Percentiles rank a stretch among this genome's conserved stretches.
These are phyloP conservation scores for Cheilosia urbana DNA, from an alignment of 2,888 invertebrate genomes.

Conservation along the genomic window DNA sequence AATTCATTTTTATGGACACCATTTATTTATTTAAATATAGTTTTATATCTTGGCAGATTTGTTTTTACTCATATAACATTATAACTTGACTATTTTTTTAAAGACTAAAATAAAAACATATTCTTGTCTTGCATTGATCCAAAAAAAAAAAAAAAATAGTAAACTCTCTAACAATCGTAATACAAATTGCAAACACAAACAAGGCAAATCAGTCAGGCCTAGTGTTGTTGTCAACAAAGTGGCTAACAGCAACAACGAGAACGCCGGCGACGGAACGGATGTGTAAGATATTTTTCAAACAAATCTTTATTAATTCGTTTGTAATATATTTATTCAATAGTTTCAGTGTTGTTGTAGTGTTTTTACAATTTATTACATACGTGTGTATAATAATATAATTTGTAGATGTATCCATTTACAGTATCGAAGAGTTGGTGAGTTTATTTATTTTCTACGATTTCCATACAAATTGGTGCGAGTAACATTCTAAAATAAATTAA, in stretches of 20 bases:
- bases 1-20: background rate
- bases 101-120: conserved; percentile 26
- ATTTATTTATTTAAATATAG: conserved; percentile 25
- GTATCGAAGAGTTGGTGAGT: conserved; percentile 28
- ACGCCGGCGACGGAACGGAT: background rate
- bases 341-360: conserved; percentile 15
- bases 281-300: background rate
- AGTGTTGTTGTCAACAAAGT: conserved; percentile 1
- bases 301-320: background rate
- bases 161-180: conserved; percentile 25
- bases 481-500: conserved; percentile 52
- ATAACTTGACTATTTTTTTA: too few relatives aligned
- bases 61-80: conserved; percentile 16
- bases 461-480: conserved; percentile 47
- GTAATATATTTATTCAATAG: background rate
- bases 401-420: conserved; percentile 42
- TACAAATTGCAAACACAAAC: conserved; percentile 19
- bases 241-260: background rate
- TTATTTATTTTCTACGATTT: conserved; percentile 22
- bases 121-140: conserved; percentile 14
- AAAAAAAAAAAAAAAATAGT: background rate
- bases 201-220: conserved; percentile 18
- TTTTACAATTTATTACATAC: conserved; percentile 36
- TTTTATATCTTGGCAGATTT: conserved; percentile 45
- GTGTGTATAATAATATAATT: conserved; percentile 5